Evolutionary conservation across 30 jellyfish, hydroid and myxozoan species (phyloP).

Genomic region (Phacellophora camtschatica): DNA sequence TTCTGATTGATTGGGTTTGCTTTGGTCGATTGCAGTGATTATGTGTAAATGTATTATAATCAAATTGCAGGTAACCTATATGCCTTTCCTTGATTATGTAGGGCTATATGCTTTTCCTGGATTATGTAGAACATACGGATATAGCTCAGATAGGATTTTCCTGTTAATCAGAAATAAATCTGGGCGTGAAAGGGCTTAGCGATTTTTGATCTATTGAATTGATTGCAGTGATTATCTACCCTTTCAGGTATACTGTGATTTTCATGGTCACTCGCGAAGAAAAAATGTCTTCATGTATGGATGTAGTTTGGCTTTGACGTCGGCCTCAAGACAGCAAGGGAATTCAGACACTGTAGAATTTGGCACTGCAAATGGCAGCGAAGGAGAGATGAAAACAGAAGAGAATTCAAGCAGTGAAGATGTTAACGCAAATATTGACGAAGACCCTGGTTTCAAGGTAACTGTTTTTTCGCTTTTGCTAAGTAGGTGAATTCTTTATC

Average conservation of each 20-base stretch:
- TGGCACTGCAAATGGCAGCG: background rate
- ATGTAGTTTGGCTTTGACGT: conserved; percentile 72
- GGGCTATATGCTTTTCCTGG: no score
- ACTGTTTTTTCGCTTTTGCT: background rate
- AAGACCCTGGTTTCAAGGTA: conserved; percentile 68
- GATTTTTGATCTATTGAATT: no score
- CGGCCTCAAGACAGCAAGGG: conserved; percentile 60
- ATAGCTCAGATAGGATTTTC: no score
- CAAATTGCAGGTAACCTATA: no score
- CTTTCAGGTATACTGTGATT: conserved; percentile 79
- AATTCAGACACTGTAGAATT: conserved; percentile 40
- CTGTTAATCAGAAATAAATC: no score
- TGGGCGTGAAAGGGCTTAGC: no score
- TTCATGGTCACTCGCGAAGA: conserved; percentile 96
- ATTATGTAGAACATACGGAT: no score
- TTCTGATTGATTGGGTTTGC: no score
- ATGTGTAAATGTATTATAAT: no score
- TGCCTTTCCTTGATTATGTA: no score
- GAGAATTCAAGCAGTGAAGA: background rate
- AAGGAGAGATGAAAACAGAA: conserved; percentile 38
- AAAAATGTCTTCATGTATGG: conserved; percentile 95
- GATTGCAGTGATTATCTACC: background rate
- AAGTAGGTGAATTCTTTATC: background rate
- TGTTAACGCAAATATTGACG: conserved; percentile 5
- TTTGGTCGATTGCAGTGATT: no score